These are phyloP conservation scores for Esperia sulphurella DNA, from an alignment of 2,888 invertebrate species.

Conservation along the genomic window DNA sequence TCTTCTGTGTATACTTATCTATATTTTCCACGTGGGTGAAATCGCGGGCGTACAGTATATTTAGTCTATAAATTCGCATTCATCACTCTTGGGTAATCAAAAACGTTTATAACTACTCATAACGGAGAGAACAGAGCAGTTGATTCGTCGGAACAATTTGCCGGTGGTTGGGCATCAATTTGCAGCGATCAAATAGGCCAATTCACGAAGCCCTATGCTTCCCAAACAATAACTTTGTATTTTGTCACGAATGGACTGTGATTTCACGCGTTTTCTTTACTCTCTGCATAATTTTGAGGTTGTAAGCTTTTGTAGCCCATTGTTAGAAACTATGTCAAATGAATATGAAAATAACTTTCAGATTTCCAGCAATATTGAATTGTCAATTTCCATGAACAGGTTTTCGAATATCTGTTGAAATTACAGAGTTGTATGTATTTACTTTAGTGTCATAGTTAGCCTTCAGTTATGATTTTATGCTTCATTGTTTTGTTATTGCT, in stretches of 20 bases:
- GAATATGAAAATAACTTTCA: background rate
- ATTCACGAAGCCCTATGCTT: conserved; percentile 23
- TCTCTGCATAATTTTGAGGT: too few relatives aligned
- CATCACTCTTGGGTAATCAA: background rate
- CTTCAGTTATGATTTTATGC: background rate
- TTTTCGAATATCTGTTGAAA: too few relatives aligned
- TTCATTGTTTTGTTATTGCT: background rate
- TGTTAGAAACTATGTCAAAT: background rate
- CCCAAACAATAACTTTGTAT: background rate
- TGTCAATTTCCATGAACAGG: too few relatives aligned
- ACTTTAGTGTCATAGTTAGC: background rate
- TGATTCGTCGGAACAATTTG: conserved; percentile 41
- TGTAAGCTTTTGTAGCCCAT: background rate
- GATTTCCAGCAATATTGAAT: too few relatives aligned
- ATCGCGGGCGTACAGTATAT: too few relatives aligned
- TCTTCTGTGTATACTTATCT: background rate
- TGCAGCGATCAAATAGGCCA: conserved; percentile 44
- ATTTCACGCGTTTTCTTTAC: background rate
- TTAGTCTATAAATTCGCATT: background rate
- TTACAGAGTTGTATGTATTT: background rate
- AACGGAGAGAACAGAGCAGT: conserved; percentile 24
- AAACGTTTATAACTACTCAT: background rate
- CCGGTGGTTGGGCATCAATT: conserved; percentile 54
- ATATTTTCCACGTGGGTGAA: too few relatives aligned
- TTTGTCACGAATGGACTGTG: background rate